These are phyloP conservation scores for Ceyx melanurus DNA, from an alignment of 2,113 vertebrate species.

Conservation along the genomic window DNA sequence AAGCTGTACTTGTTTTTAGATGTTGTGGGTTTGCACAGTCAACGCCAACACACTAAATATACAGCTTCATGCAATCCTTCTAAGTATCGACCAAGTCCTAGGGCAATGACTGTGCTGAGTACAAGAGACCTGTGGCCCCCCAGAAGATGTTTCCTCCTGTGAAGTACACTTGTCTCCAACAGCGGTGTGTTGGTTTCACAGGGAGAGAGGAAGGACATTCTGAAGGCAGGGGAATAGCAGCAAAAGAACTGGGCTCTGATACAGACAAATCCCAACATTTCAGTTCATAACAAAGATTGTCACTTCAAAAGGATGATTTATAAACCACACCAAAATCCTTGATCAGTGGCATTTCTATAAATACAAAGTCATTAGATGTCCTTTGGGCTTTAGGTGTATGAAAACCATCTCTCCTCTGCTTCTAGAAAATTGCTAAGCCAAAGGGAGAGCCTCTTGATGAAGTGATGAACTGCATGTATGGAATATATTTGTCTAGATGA, in stretches of 20 bases:
- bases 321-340: neutral
- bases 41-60: slow-evolving; percentile 24
- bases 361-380: neutral
- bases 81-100: neutral
- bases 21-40: slow-evolving; percentile 34
- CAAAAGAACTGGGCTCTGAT: neutral
- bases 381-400: neutral
- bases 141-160: neutral
- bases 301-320: neutral
- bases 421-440: neutral
- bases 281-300: neutral
- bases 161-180: neutral
- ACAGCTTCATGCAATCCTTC: neutral
- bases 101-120: neutral
- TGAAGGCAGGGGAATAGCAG: neutral
- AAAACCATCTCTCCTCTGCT: neutral
- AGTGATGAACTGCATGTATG: neutral
- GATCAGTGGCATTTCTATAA: neutral
- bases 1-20: slow-evolving; percentile 54
- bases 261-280: neutral
- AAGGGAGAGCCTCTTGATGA: neutral
- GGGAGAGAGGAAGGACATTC: neutral
- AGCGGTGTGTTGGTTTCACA: neutral
- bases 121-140: neutral
- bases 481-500: neutral